Evolutionary conservation across 2,113 vertebrate genomes (phyloP).

Genomic region (Limanda limanda): DNA sequence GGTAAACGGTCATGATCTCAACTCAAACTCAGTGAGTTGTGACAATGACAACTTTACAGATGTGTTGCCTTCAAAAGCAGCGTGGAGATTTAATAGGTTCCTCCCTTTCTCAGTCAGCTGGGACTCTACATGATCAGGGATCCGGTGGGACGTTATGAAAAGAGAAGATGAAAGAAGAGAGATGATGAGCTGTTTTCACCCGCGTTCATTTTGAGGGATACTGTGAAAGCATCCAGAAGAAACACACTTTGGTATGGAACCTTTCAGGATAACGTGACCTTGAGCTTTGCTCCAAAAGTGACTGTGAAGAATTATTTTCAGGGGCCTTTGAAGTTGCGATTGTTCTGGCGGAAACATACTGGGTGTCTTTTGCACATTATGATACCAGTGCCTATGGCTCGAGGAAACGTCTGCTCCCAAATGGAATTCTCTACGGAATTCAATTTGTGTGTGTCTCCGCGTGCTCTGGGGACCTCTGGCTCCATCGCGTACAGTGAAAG

Average conservation of each 20-base stretch:
- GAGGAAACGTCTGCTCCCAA: conserved; percentile 63
- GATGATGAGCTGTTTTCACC: conserved; percentile 13
- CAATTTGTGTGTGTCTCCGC: conserved; percentile 46
- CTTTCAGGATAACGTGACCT: conserved; percentile 51
- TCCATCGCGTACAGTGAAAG: conserved; percentile 44
- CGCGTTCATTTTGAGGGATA: conserved; percentile 29
- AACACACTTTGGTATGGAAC: conserved; percentile 14
- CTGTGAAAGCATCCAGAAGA: conserved; percentile 21
- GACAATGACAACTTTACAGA: no score
- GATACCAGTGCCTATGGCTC: conserved; percentile 52
- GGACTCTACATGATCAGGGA: conserved; percentile 19
- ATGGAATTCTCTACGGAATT: conserved; percentile 65
- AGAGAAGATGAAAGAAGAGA: conserved; percentile 36
- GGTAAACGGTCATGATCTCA: neutral
- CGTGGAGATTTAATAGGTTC: conserved; percentile 24
- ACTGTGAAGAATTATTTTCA: neutral
- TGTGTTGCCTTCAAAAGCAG: neutral
- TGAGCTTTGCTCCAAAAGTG: conserved; percentile 47
- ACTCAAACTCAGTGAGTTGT: no score
- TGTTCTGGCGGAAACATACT: conserved; percentile 51
- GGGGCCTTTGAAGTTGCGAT: conserved; percentile 71
- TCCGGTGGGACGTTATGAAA: conserved; percentile 18
- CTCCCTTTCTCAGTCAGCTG: conserved; percentile 3
- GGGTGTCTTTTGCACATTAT: conserved; percentile 57
- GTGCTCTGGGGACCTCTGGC: conserved; percentile 47